Evolutionary conservation across 2,888 invertebrate species (phyloP).

Genomic region (Sphinx pinastri): DNA sequence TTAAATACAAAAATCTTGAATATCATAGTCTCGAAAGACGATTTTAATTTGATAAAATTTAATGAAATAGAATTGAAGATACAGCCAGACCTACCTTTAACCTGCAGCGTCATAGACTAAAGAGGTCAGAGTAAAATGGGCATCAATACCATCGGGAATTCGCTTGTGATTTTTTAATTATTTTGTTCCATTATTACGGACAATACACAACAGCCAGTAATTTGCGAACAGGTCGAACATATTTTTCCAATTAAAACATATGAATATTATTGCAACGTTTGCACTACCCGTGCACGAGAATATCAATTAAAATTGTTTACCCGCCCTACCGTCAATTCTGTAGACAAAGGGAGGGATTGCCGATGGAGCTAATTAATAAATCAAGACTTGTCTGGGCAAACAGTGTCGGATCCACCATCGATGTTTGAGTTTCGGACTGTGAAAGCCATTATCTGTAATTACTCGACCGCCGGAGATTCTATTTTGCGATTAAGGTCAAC

Average conservation of each 20-base stretch:
- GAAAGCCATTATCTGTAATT: slow-evolving; percentile 51
- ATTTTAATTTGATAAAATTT: not conserved
- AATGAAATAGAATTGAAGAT: not conserved
- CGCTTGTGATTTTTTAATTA: not conserved
- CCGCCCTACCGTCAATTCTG: slow-evolving; percentile 31
- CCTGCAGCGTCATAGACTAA: not conserved
- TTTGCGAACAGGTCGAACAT: not conserved
- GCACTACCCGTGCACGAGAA: slow-evolving; percentile 27
- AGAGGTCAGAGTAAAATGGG: not conserved
- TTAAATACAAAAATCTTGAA: not conserved
- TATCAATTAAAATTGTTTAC: slow-evolving; percentile 42
- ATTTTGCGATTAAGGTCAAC: slow-evolving; percentile 28
- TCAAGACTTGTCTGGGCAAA: slow-evolving; percentile 66
- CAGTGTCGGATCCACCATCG: slow-evolving; percentile 44
- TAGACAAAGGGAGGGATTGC: slow-evolving; percentile 60
- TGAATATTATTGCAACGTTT: slow-evolving; percentile 21
- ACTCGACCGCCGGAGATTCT: slow-evolving; percentile 34
- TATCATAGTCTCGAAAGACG: not conserved
- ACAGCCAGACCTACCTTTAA: not conserved
- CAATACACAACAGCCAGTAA: not conserved
- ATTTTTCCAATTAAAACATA: not conserved
- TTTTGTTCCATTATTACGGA: not conserved
- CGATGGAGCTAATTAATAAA: slow-evolving; percentile 66
- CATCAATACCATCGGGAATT: not conserved
- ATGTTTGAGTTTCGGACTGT: slow-evolving; percentile 52